Conservation (phyloP, 2,797 vertebrate genomes). For the Semaprochilodus insignis region DNA sequence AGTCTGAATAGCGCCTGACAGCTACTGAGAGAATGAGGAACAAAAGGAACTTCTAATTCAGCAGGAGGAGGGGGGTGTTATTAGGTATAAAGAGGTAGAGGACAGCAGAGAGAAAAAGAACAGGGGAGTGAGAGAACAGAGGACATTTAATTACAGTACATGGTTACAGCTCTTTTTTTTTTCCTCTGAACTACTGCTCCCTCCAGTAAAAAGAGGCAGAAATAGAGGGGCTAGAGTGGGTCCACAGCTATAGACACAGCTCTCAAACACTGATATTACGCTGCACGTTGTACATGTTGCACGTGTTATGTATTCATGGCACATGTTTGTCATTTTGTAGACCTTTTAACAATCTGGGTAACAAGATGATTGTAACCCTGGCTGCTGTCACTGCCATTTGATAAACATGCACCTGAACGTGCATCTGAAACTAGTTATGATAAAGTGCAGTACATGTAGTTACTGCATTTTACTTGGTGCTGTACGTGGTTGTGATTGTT, state of each 20-base stretch:
- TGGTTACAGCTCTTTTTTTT: neutral
- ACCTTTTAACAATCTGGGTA: neutral
- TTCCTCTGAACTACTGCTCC: neutral
- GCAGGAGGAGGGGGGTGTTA: constrained; percentile 30
- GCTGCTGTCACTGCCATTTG: neutral
- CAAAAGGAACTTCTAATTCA: constrained; percentile 70
- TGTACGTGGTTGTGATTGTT: no score
- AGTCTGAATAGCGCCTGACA: constrained; percentile 60
- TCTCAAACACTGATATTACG: neutral
- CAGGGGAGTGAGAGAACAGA: constrained; percentile 11
- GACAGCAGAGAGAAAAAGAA: neutral
- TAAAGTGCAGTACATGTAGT: neutral
- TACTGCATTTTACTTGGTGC: no score
- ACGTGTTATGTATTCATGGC: neutral
- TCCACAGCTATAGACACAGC: neutral
- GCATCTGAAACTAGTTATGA: neutral
- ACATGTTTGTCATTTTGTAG: neutral
- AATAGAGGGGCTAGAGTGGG: neutral
- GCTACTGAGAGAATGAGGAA: constrained; percentile 56
- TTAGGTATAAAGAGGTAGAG: constrained; percentile 23
- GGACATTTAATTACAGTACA: constrained; percentile 42
- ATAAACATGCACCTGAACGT: neutral
- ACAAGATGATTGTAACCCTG: neutral
- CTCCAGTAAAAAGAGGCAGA: neutral
- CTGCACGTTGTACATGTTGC: neutral